Base-by-base conservation (phyloP, 1,140 invertebrate species). In the Drosophila malerkotliana region DNA sequence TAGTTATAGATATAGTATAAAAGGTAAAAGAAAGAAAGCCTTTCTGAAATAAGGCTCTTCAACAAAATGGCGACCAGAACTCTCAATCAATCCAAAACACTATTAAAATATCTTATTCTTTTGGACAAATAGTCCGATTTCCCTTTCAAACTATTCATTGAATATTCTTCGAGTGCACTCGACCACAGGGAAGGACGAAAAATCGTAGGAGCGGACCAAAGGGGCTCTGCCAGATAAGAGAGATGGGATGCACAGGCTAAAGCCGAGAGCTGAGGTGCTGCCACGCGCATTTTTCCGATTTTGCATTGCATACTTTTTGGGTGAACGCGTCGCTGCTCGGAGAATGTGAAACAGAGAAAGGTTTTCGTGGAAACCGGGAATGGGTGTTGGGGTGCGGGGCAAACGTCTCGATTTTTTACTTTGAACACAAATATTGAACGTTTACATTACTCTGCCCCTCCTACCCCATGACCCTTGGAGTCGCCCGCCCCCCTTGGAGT, bases 361-460 rank as follows among this genome's bases (percentile, higher is more conserved):
- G 47, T 37, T 15, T 32, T 26, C 14, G n/a, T 5, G 32, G 10
- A 7, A 0, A 6, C 26, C 6, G 9, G 55, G 7, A 12, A 15
- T 6, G 28, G 9, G 21, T 15, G 26, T 1, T 8, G 7, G 4
- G 15, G 10, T 9, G 9, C 18, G 15, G 32, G 10, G 37, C 10
- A 39, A 69, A 69, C 28, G 72, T 76, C 52, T 76, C 73, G 73
- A 76, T 74, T 84, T 81, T 81, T 82, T 71, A 72, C 78, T 81
- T 85, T 75, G 82, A 87, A 69, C 69, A 76, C 82, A 85, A 85
- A 87, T 87, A 87, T 88, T 88, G 82, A 87, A 87, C 82, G 82
- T 85, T 85, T 66, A 88, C 82, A 78, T 77, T 55, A 64, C 68
- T 63, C 32, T 26, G 26, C 10, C n/a, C 5, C 4, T n/a, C 4